Evolutionary conservation across 1,140 invertebrate genomes (phyloP).

Genomic region (Pseudobourletiella spinata): DNA sequence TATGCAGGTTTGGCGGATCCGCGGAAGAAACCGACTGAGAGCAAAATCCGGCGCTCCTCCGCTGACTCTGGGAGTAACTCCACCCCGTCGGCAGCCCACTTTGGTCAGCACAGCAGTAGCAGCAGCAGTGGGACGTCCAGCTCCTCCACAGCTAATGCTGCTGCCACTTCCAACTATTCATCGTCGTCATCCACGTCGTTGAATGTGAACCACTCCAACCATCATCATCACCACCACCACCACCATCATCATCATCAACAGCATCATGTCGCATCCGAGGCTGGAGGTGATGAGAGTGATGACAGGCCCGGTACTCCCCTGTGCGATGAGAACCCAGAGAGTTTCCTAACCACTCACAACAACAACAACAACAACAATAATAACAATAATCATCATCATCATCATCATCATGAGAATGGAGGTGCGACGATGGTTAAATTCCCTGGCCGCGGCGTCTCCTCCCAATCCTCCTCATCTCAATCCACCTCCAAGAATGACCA

Average conservation of each 20-base stretch:
- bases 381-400: no score
- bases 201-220: conserved; percentile 38
- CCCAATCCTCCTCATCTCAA: conserved; percentile 16
- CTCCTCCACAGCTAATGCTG: no score
- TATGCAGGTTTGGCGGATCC: conserved; percentile 24
- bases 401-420: conserved; percentile 12
- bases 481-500: conserved; percentile 26
- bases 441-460: conserved; percentile 13
- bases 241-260: conserved; percentile 36
- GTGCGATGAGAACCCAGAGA: conserved; percentile 71
- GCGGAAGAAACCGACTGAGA: conserved; percentile 21
- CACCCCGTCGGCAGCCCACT: not conserved
- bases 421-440: conserved; percentile 27
- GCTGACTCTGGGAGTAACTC: conserved; percentile 33
- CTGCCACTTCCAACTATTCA: not conserved
- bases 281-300: conserved; percentile 40
- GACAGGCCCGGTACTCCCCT: conserved; percentile 66
- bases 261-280: not conserved
- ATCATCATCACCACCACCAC: no score
- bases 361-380: no score
- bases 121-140: not conserved
- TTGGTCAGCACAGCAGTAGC: not conserved
- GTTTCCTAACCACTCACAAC: conserved; percentile 36
- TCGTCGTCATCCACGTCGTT: not conserved
- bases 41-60: conserved; percentile 28